These are phyloP conservation scores for Conus canariensis DNA, from an alignment of 2,888 invertebrate species.

Conservation along the genomic window DNA sequence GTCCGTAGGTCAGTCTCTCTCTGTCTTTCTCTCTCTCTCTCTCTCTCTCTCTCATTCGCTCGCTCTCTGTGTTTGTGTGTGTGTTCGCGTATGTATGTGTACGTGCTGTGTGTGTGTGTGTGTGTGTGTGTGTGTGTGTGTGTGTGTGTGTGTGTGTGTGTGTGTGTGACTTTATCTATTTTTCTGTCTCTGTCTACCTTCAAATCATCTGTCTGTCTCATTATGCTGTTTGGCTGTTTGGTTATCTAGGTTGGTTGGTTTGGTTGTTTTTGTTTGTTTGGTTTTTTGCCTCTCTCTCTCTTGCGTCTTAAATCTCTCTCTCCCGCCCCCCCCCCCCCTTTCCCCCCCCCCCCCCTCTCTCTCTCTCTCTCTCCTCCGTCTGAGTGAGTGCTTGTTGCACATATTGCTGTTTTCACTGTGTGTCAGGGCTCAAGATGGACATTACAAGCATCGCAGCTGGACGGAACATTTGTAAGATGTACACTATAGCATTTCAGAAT, in stretches of 20 bases:
- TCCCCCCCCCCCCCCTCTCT: not conserved
- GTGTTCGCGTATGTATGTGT: not conserved
- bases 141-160: no score
- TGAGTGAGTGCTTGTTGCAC: not conserved
- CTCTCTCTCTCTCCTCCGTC: not conserved
- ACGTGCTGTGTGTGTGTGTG: no score
- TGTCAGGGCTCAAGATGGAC: conserved; percentile 78
- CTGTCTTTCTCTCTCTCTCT: not conserved
- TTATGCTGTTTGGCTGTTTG: no score
- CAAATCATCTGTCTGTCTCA: no score
- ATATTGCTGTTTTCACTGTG: not conserved
- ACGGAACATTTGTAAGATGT: conserved; percentile 75
- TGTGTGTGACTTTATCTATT: not conserved
- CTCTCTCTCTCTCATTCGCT: not conserved
- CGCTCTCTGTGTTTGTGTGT: not conserved
- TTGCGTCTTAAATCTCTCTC: not conserved
- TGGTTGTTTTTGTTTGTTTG: no score
- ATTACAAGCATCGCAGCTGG: conserved; percentile 79
- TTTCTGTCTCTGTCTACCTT: not conserved
- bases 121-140: no score
- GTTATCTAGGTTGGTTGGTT: no score
- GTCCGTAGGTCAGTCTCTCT: not conserved
- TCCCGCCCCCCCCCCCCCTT: no score
- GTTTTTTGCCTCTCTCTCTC: no score
- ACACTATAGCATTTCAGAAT: no score